phyloP scores from a whole-genome alignment of 2,113 vertebrate genomes.

The Ceyx cyanopectus region DNA sequence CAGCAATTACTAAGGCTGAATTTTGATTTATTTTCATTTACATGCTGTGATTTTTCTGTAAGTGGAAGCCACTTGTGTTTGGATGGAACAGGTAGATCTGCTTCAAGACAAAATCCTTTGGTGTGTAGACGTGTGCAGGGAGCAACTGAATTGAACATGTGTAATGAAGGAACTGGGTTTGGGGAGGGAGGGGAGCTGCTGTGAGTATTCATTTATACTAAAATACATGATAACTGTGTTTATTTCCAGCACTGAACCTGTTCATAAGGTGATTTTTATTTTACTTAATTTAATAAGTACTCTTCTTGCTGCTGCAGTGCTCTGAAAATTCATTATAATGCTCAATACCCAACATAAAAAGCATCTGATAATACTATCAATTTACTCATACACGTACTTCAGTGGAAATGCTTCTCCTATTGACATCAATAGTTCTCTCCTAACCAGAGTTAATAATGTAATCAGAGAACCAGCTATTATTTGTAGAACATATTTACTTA shows the following conservation, averaged over 20 bases:
- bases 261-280: background rate
- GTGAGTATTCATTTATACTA: background rate
- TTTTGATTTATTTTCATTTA: conserved; percentile 37
- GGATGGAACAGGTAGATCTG: background rate
- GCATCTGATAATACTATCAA: background rate
- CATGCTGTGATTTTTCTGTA: conserved; percentile 21
- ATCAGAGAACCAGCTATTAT: background rate
- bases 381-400: background rate
- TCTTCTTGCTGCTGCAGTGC: background rate
- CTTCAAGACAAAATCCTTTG: background rate
- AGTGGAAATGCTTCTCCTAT: background rate
- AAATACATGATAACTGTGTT: background rate
- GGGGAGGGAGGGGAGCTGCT: accelerated
- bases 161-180: background rate
- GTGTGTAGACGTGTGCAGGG: background rate
- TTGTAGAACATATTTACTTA: background rate
- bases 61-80: conserved; percentile 10
- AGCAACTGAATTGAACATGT: background rate
- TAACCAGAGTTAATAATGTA: background rate
- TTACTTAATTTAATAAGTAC: background rate
- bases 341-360: background rate
- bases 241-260: background rate
- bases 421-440: background rate
- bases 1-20: conserved; percentile 17
- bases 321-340: background rate